phyloP scores from a whole-genome alignment of 1,140 invertebrate genomes.

The Aphaenogaster rudis region DNA sequence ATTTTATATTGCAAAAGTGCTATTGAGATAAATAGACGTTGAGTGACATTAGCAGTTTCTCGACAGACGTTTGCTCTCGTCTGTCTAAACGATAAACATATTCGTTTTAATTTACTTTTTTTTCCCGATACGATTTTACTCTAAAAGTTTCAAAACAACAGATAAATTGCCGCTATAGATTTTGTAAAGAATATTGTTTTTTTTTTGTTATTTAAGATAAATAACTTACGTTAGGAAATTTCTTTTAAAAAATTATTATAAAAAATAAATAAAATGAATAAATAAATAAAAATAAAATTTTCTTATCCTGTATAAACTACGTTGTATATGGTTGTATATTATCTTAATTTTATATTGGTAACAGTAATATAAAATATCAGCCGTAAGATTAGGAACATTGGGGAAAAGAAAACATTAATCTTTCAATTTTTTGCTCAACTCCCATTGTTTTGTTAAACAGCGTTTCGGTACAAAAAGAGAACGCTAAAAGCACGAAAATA shows the following conservation, averaged over 20 bases:
- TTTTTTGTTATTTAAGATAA: too few relatives aligned
- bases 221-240: too few relatives aligned
- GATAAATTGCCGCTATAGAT: background rate
- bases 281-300: too few relatives aligned
- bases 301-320: too few relatives aligned
- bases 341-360: background rate
- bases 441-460: background rate
- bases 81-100: background rate
- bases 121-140: background rate
- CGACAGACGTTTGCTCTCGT: background rate
- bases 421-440: background rate
- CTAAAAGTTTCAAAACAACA: background rate
- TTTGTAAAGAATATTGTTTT: too few relatives aligned
- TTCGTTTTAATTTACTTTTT: background rate
- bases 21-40: too few relatives aligned
- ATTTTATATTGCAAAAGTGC: background rate
- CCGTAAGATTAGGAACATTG: background rate
- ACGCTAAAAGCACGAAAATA: too few relatives aligned
- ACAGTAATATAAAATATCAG: background rate
- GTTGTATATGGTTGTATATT: too few relatives aligned
- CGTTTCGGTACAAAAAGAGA: background rate
- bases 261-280: too few relatives aligned
- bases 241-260: too few relatives aligned
- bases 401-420: background rate
- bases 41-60: too few relatives aligned